These are phyloP conservation scores for Sarcophaga bullata DNA, from an alignment of 1,140 invertebrate genomes.

Conservation along the genomic window DNA sequence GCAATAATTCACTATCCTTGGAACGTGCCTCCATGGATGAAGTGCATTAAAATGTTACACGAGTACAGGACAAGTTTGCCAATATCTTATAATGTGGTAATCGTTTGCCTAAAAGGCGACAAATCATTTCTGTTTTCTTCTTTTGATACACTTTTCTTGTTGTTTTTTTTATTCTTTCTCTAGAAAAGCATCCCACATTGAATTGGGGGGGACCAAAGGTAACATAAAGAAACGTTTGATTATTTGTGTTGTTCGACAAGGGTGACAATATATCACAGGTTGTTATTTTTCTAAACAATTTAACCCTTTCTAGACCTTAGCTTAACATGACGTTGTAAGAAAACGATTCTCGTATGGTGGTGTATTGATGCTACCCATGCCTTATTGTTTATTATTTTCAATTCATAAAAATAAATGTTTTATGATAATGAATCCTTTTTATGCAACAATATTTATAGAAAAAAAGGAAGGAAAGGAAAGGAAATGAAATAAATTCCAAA, in stretches of 20 bases:
- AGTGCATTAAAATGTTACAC: constrained; percentile 19
- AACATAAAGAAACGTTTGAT: too few species aligned
- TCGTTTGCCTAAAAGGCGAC: constrained; percentile 41
- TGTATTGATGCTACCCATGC: not conserved
- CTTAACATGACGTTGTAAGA: not conserved
- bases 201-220: too few species aligned
- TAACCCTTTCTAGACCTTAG: constrained; percentile 1
- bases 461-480: not conserved
- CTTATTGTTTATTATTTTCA: not conserved
- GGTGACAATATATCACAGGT: constrained; percentile 41
- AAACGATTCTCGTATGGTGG: not conserved
- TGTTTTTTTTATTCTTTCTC: too few species aligned
- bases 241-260: constrained; percentile 21
- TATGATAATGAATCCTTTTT: constrained; percentile 39
- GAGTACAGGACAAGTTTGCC: not conserved
- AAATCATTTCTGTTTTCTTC: constrained; percentile 35
- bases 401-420: constrained; percentile 36
- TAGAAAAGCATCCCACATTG: too few species aligned
- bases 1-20: constrained; percentile 34
- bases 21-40: constrained; percentile 27
- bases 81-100: constrained; percentile 42
- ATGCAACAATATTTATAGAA: not conserved
- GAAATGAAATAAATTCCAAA: not conserved
- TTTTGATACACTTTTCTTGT: not conserved
- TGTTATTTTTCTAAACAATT: constrained; percentile 31